These are phyloP conservation scores for Desoria tigrina DNA, from an alignment of 2,888 invertebrate genomes.

Conservation along the genomic window DNA sequence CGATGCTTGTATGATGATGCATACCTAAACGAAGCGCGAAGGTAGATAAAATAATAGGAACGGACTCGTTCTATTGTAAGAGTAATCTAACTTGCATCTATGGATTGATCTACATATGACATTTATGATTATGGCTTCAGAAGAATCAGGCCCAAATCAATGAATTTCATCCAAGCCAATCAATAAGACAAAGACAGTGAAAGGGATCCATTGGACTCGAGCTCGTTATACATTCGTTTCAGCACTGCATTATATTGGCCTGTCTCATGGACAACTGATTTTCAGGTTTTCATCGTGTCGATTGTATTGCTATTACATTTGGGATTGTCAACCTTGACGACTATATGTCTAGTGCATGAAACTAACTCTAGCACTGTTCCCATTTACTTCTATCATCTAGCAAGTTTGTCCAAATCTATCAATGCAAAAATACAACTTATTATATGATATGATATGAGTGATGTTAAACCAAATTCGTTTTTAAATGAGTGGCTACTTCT, in stretches of 20 bases:
- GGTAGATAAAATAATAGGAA: too few species aligned
- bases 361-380: background rate
- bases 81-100: too few species aligned
- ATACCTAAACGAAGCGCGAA: too few species aligned
- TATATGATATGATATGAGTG: too few species aligned
- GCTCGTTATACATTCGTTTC: slow-evolving; percentile 11
- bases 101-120: slow-evolving; percentile 8
- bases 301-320: slow-evolving; percentile 13
- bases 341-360: slow-evolving; percentile 3
- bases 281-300: slow-evolving; percentile 23
- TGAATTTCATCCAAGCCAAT: slow-evolving; percentile 2
- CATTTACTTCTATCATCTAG: too few species aligned
- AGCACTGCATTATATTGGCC: slow-evolving; percentile 3
- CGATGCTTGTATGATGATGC: too few species aligned
- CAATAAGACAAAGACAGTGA: slow-evolving; percentile 13
- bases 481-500: too few species aligned
- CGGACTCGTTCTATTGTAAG: too few species aligned
- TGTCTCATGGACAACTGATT: slow-evolving; percentile 21
- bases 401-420: too few species aligned
- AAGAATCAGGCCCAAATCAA: slow-evolving; percentile 6
- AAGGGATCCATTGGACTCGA: slow-evolving; percentile 6
- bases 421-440: too few species aligned
- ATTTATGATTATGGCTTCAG: slow-evolving; percentile 2
- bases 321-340: slow-evolving; percentile 23
- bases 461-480: too few species aligned